Evolutionary conservation across 2,888 invertebrate genomes (phyloP), one percentile per base, ranked within the genome.

Genomic region (Cremastinae sp.): DNA sequence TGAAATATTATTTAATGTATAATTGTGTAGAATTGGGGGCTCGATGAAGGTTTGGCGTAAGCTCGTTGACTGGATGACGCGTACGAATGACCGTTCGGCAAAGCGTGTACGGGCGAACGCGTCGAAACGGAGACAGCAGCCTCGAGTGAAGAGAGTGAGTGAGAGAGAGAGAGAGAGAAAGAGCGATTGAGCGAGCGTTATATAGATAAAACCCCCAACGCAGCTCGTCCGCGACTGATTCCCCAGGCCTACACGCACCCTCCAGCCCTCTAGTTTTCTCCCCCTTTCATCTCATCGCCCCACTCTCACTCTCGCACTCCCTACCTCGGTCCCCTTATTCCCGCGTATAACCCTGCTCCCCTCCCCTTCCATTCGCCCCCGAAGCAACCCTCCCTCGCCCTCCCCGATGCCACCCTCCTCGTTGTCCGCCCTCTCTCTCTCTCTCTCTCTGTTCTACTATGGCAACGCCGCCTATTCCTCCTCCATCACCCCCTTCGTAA

Each of bases 171-270:
- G 71, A n/a, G 54, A 53, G 62, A 49, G 34, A 53, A 8, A 1
- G 53, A 70, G 62, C 70, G 53, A 54, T 62, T 53, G 54, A 51
- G 51, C 51, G 70, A 79, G 71, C 66, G 84, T 83, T 85, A 86
- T 86, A 87, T 85, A 87, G 88, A 87, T 85, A 87, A 87, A 87
- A 88, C 86, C 85, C 87, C 87, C 85, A 85, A 87, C 87, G 87
- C 87, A 88, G 88, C 87, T 88, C 88, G 88, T 87, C 88, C 87
- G 87, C 88, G 88, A 89, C 89, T 88, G 88, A 87, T 88, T 86
- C 87, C 85, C 88, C 88, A 88, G 88, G 88, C 88, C 87, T 87
- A 88, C 84, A 87, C 88, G 88, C 88, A 88, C 89, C 88, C 88
- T 87, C 87, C 84, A 86, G 86, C 88, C 88, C 88, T 87, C 87